Evolutionary conservation across 2,888 invertebrate genomes (phyloP), one percentile per base, ranked within the genome.

Genomic region (Phengaris alcon): DNA sequence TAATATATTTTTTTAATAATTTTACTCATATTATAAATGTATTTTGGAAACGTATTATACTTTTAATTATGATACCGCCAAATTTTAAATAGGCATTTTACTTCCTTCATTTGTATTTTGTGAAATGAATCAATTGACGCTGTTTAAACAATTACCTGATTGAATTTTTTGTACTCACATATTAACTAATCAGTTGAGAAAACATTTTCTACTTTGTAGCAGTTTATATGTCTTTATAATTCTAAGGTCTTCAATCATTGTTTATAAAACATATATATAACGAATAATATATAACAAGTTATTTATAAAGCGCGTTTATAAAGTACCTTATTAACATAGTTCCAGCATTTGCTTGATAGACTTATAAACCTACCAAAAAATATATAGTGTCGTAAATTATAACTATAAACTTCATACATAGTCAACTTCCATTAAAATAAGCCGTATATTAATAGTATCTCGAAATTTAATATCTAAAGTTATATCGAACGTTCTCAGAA

Each of bases 11-110:
- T 86, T 78, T 81, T 82, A 85, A 88, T 85, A 85, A 86, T 88
- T 88, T 78, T 77, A 81, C 77, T 77, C 76, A 76, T 79, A 75
- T 78, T 80, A 77, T 82, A 80, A 80, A 82, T 84, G 84, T 86
- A 87, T 87, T 87, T 87, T 85, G 83, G 84, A 83, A 82, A 80
- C 78, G 79, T 75, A 75, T 78, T 73, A 35, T 35, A 77, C 85
- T 81, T 87, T 87, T 89, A 87, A 82, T 86, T 86, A 86, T 81
- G 35, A 81, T 81, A 84, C 82, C 87, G 88, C 88, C 88, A 88
- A 89, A 88, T 88, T 86, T 86, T 84, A 52, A 72, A 72, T 72
- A 54, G 72, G 54, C 72, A 72, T 22, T 64, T 52, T 35, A 64
- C 64, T 64, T 64, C 64, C 12, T 12, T 64, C 35, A 10, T 64